Conservation (phyloP, 2,888 invertebrate genomes). For the Rotaria sp. region DNA sequence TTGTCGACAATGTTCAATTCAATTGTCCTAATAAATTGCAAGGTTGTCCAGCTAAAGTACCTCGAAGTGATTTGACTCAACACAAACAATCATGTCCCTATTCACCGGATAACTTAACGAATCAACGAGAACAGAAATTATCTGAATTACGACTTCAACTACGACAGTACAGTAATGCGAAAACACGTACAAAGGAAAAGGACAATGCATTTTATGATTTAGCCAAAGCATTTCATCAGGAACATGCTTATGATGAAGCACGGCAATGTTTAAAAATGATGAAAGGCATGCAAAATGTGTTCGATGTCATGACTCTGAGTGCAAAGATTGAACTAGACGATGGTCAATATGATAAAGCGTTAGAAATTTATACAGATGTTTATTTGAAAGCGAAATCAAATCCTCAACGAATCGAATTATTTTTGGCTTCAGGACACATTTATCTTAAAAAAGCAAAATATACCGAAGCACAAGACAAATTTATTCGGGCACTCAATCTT, state of each 20-base stretch:
- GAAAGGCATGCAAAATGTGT: background rate
- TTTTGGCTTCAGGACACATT: background rate
- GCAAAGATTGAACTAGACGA: background rate
- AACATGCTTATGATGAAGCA: background rate
- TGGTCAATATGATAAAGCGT: conserved; percentile 1
- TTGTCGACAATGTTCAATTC: background rate
- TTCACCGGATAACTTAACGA: background rate
- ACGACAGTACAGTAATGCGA: background rate
- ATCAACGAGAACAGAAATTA: background rate
- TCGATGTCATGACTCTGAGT: background rate
- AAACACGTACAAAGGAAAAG: background rate
- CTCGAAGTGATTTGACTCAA: background rate
- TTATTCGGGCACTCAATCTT: background rate
- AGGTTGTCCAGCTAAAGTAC: background rate
- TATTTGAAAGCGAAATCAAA: background rate
- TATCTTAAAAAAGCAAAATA: background rate
- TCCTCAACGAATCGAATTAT: conserved; percentile 7
- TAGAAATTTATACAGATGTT: background rate
- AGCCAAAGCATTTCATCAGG: background rate
- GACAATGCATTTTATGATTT: conserved; percentile 8
- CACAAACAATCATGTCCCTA: background rate
- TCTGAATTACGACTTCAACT: background rate
- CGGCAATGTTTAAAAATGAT: conserved; percentile 5
- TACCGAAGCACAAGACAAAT: background rate
- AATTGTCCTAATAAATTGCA: background rate